Percentiles rank a stretch among this genome's conserved stretches.
Conservation (phyloP, 2,113 vertebrate genomes). For the Meleagris gallopavo region DNA sequence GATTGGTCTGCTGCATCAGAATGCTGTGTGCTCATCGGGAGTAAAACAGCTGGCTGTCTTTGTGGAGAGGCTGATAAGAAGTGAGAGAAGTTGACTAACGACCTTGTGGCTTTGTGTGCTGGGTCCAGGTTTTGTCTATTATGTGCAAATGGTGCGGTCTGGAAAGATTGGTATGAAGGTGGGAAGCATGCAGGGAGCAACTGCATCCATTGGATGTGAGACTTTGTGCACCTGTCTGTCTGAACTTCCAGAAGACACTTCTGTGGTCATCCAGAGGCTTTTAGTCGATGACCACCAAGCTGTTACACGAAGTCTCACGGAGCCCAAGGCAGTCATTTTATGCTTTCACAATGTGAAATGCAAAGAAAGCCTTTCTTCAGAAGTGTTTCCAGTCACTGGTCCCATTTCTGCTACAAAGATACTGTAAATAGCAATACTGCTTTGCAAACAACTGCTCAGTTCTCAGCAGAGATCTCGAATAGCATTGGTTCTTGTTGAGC, state of each 20-base stretch:
- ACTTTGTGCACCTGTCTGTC: not conserved
- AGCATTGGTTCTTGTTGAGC: not conserved
- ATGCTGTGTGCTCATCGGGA: not conserved
- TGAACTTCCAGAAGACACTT: not conserved
- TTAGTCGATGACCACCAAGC: not conserved
- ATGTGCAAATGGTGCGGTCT: not conserved
- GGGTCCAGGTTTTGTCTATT: not conserved
- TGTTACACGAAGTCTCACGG: not conserved
- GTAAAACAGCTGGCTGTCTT: not conserved
- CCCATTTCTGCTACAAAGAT: not conserved
- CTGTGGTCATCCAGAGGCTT: not conserved
- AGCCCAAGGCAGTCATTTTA: not conserved
- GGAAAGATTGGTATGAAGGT: not conserved
- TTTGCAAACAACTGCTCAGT: not conserved
- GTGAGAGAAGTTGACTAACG: not conserved
- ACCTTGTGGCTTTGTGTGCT: not conserved
- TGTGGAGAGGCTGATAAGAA: not conserved
- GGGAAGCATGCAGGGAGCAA: not conserved
- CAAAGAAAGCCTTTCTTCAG: not conserved
- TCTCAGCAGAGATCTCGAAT: not conserved
- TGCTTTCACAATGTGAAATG: not conserved
- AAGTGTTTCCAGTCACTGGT: not conserved
- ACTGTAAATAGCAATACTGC: not conserved
- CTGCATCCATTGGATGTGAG: rapidly evolving
- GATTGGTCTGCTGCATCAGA: not conserved